Conservation (phyloP, 1,140 invertebrate genomes). For the Muscidifurax raptorellus region DNA sequence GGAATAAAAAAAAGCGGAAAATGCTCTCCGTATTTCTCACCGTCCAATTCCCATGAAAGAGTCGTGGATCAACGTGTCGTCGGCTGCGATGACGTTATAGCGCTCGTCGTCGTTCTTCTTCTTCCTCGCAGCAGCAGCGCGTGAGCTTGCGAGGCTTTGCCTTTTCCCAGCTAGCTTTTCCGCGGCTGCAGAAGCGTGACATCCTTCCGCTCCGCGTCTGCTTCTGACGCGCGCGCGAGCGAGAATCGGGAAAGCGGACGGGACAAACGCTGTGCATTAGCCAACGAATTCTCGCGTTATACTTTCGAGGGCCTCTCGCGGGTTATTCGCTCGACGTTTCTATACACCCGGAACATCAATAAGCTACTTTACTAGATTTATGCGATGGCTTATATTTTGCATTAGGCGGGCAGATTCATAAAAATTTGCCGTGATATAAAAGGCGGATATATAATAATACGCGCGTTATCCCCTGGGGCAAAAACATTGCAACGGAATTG, state of each 20-base stretch:
- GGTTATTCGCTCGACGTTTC: too few relatives aligned
- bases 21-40: slow-evolving; percentile 17
- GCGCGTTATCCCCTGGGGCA: too few relatives aligned
- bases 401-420: too few relatives aligned
- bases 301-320: too few relatives aligned
- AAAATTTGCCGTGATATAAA: too few relatives aligned
- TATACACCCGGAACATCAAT: too few relatives aligned
- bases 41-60: slow-evolving; percentile 47
- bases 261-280: too few relatives aligned
- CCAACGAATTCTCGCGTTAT: not conserved
- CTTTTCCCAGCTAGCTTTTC: not conserved
- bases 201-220: not conserved
- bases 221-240: not conserved
- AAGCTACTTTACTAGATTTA: too few relatives aligned
- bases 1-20: not conserved
- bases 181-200: not conserved
- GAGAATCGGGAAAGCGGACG: not conserved
- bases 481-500: too few relatives aligned
- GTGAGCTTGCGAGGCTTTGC: not conserved
- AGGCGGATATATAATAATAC: too few relatives aligned
- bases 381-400: too few relatives aligned
- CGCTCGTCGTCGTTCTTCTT: not conserved
- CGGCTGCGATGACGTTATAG: slow-evolving; percentile 18
- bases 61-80: slow-evolving; percentile 45
- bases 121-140: not conserved